Evolutionary conservation across 2,113 vertebrate genomes (phyloP).

Genomic region (Carlito syrichta): DNA sequence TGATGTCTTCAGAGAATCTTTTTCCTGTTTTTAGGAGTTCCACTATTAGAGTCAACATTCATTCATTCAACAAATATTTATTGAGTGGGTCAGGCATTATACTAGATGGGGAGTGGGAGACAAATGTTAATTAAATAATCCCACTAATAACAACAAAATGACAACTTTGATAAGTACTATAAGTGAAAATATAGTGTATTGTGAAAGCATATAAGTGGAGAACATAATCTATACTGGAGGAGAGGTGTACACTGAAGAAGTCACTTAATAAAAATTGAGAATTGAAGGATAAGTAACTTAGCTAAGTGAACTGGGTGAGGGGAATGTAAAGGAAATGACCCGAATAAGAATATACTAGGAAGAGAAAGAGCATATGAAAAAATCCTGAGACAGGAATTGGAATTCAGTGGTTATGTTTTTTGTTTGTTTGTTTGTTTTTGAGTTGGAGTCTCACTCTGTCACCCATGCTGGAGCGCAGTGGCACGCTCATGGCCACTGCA

Average conservation of each 20-base stretch:
- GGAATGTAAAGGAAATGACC: not conserved
- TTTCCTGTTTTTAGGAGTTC: not conserved
- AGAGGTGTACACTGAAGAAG: not conserved
- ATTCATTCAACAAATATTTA: conserved; percentile 39
- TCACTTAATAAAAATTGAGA: conserved; percentile 17
- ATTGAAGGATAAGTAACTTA: not conserved
- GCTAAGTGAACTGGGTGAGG: not conserved
- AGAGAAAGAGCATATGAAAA: not conserved
- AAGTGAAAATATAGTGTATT: not conserved
- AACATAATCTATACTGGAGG: not conserved
- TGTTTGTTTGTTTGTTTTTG: too few species aligned
- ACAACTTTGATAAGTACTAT: not conserved
- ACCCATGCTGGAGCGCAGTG: too few species aligned
- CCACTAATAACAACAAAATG: not conserved
- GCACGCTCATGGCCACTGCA: too few species aligned
- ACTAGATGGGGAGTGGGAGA: not conserved
- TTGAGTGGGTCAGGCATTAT: not conserved
- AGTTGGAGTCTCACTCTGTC: too few species aligned
- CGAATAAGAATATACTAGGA: not conserved
- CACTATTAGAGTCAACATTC: not conserved
- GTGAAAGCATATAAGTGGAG: not conserved
- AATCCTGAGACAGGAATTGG: not conserved
- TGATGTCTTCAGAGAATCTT: not conserved
- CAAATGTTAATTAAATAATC: not conserved
- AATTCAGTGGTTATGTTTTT: not conserved